These are phyloP conservation scores for Catalaphyllia jardinei DNA, from an alignment of 64 coral and sea anemone species.

Conservation along the genomic window DNA sequence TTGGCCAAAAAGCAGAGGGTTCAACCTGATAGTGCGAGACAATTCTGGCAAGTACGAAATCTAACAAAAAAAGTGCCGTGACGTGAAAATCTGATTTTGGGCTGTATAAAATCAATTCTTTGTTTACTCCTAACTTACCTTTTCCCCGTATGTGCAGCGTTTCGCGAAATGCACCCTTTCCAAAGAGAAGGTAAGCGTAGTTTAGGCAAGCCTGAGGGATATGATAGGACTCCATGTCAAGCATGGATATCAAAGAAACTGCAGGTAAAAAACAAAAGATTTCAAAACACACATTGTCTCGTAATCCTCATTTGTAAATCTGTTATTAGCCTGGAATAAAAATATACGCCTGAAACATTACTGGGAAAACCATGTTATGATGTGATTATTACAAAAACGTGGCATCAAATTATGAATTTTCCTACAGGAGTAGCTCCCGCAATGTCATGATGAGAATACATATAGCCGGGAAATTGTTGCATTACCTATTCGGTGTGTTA, in stretches of 20 bases:
- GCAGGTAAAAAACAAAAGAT: neutral
- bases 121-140: neutral
- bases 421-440: too few relatives aligned
- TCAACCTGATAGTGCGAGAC: too few relatives aligned
- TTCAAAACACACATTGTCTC: neutral
- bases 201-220: conserved; percentile 44
- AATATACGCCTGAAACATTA: neutral
- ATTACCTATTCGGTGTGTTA: too few relatives aligned
- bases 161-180: conserved; percentile 48
- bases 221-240: neutral
- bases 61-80: too few relatives aligned
- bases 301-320: neutral
- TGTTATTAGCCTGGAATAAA: neutral
- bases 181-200: conserved; percentile 45
- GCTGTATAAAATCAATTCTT: neutral
- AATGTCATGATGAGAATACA: too few relatives aligned
- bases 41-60: too few relatives aligned
- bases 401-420: neutral
- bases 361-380: neutral
- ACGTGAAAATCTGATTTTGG: neutral
- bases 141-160: conserved; percentile 35
- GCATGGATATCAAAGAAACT: neutral
- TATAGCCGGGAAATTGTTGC: too few relatives aligned
- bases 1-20: too few relatives aligned
- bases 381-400: neutral